Evolutionary conservation across 2,113 vertebrate species (phyloP), one percentile per base, ranked within the genome.

Genomic region (Osmerus eperlanus): DNA sequence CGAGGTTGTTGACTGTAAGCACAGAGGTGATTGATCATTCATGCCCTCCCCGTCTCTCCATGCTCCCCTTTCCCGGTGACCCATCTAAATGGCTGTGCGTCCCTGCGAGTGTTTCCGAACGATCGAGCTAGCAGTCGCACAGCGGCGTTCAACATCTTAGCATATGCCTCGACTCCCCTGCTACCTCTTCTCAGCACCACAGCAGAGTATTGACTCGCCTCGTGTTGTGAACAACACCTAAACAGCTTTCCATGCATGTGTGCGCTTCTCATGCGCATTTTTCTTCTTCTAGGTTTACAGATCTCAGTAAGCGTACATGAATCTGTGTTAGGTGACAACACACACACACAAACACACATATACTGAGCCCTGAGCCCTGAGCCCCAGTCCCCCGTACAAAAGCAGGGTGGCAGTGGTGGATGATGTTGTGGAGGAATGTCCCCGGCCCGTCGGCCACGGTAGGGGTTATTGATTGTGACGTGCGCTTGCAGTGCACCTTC

Each of bases 401-500:
- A 19, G 25, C n/a, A 16, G 36, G 59, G 60, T 65, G 70, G 66
- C 53, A 47, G 41, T 53, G 52, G 59, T 54, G 53, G 66, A 16
- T 54, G 23, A 63, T 63, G 23, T 29, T 28, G 63, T 70, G 29
- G 62, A 56, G 60, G 80, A 54, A 61, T 41, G 77, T 84, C 80
- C 73, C 87, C 90, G 18, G 58, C 69, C 89, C 92, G 89, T 92
- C 94, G 90, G 89, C 88, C 91, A 59, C 78, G 89, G 89, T 86
- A 71, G 84, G 89, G 81, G 87, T 93, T 89, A 91, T 93, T 90
- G 82, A 87, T 87, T 86, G 84, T 93, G 88, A 91, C 86, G 88
- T 82, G 88, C 84, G 92, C 92, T 91, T 81, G 90, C 79, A 87
- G 89, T 92, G 91, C 91, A 93, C 92, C 92, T 95, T 94, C 89